Base-by-base conservation (phyloP, 2,113 vertebrate species). In the Deroptyus accipitrinus region DNA sequence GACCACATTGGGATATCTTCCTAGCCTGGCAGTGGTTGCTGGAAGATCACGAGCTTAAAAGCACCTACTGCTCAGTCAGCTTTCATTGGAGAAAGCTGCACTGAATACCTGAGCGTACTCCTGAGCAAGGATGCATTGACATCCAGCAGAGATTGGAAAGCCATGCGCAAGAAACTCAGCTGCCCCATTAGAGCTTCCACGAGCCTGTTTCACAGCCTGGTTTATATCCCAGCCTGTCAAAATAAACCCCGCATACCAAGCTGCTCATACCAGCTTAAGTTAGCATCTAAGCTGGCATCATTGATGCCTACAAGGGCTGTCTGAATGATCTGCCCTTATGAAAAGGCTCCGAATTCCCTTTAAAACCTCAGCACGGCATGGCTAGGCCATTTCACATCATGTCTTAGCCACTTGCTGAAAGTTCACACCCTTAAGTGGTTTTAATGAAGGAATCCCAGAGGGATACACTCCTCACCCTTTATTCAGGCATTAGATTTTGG, bases 51-150 rank as follows among this genome's bases (percentile, higher is more conserved):
- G 0, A 82, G 41, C 64, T 57, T 39, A 16, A 25, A 22, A 57
- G 11, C 81, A 41, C 17, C 82, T n/a, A 14, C 3, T 9, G 72
- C 51, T 39, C 39, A 6, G 33, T 0, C 22, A 37, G 31, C n/a
- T 54, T 57, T 13, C 27, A 10, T 10, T 41, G 13, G 6, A 22
- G 49, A 49, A 12, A 82, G 37, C 37, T 54, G 33, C 6, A 2
- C 2, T 4, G 61, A 70, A 4, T 4, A 0, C 10, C 15, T 2
- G 7, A 37, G 33, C 0, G 5, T 17, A 7, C 63, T 78, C 51
- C 81, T 39, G 2, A 41, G 63, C 0, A 1, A 55, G 88, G 78
- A 70, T 8, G 41, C 24, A 20, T 3, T 66, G 27, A 4, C 25
- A 33, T 2, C 70, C 63, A 35, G 83, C 48, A 66, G 59, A 55